A percentile compares a stretch with the other conserved stretches of the same genome.
These are phyloP conservation scores for Drosophila siamana DNA, from an alignment of 2,888 invertebrate species.

Conservation along the genomic window DNA sequence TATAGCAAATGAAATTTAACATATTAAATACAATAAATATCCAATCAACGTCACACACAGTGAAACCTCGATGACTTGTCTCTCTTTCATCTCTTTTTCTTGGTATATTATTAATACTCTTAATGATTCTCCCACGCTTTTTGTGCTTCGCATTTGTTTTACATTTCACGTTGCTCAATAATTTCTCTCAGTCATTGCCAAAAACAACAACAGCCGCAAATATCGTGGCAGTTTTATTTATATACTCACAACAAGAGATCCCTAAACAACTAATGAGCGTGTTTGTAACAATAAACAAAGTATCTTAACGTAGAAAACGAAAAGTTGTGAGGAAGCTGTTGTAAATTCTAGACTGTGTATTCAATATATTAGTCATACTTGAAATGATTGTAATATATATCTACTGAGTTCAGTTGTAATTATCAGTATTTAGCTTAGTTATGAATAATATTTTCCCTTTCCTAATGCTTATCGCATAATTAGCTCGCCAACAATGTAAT, in stretches of 20 bases:
- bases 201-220: slow-evolving; percentile 4
- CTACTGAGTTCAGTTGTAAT: neutral
- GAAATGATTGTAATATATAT: neutral
- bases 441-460: neutral
- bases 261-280: neutral
- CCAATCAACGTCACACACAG: slow-evolving; percentile 20
- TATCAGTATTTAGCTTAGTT: neutral
- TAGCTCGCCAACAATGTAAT: slow-evolving; percentile 29
- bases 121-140: slow-evolving; percentile 7
- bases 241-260: slow-evolving; percentile 13
- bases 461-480: slow-evolving; percentile 33
- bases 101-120: neutral
- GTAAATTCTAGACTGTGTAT: neutral
- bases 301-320: neutral
- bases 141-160: neutral
- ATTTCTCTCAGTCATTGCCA: slow-evolving; percentile 17
- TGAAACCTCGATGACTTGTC: neutral
- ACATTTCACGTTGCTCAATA: slow-evolving; percentile 1
- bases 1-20: neutral
- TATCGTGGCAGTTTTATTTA: slow-evolving; percentile 12
- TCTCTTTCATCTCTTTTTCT: neutral
- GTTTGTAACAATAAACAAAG: neutral
- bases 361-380: neutral
- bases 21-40: neutral
- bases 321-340: slow-evolving; percentile 1